Evolutionary conservation across 2,888 invertebrate species (phyloP).

Genomic region (Stegana nigrithorax): DNA sequence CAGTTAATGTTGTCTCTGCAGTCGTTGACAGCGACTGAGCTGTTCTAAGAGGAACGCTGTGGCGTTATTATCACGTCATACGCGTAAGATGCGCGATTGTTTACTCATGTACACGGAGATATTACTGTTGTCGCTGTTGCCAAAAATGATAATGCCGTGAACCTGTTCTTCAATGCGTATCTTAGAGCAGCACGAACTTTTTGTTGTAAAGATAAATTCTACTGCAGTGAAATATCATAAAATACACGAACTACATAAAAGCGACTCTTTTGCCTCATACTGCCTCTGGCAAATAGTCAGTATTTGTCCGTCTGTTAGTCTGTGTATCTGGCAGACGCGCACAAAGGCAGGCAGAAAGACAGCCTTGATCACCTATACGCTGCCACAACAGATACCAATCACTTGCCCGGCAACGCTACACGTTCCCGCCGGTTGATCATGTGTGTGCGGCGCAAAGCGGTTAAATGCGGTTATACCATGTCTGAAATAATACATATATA

Average conservation of each 20-base stretch:
- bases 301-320: too few species aligned
- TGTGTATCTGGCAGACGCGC: background rate
- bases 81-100: too few species aligned
- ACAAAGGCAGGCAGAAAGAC: too few species aligned
- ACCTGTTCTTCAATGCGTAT: background rate
- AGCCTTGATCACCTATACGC: too few species aligned
- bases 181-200: background rate
- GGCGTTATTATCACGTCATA: too few species aligned
- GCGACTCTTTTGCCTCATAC: too few species aligned
- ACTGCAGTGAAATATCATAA: conserved; percentile 14
- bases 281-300: too few species aligned
- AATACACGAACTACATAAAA: conserved; percentile 1
- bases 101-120: too few species aligned
- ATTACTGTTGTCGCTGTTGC: background rate
- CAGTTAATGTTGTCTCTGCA: too few species aligned
- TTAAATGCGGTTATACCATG: conserved; percentile 28
- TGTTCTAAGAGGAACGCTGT: too few species aligned
- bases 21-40: conserved; percentile 13
- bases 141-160: background rate
- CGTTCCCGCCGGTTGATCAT: conserved; percentile 19
- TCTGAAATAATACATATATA: too few species aligned
- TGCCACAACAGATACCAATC: too few species aligned
- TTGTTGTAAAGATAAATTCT: conserved; percentile 9
- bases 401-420: background rate
- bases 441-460: conserved; percentile 27